These are phyloP conservation scores for Pterocles orientalis DNA, from an alignment of 2,113 vertebrate species.

Conservation along the genomic window DNA sequence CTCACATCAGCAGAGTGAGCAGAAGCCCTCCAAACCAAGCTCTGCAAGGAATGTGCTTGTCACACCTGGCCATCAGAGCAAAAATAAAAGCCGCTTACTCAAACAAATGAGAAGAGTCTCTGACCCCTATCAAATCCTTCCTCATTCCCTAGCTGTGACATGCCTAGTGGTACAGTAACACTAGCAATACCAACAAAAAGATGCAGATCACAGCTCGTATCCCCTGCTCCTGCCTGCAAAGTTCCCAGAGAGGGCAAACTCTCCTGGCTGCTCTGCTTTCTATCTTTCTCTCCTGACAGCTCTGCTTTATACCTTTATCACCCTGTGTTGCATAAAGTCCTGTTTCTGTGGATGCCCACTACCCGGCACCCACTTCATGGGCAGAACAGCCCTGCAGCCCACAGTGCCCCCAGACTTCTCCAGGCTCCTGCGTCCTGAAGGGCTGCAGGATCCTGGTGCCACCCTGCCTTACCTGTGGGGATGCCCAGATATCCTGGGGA, in stretches of 20 bases:
- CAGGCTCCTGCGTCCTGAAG: neutral
- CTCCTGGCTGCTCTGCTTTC: neutral
- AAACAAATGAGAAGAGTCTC: neutral
- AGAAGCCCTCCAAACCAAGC: neutral
- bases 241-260: neutral
- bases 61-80: neutral
- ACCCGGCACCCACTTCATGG: neutral
- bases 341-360: neutral
- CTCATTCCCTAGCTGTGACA: neutral
- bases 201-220: rapidly evolving
- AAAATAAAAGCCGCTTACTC: neutral
- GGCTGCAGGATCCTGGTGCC: neutral
- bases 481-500: constrained; percentile 36
- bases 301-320: neutral
- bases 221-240: neutral
- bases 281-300: neutral
- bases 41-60: neutral
- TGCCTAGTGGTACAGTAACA: neutral
- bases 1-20: neutral
- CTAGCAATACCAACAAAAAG: neutral
- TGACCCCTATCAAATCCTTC: neutral
- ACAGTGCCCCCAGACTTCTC: neutral
- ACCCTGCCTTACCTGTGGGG: constrained; percentile 60
- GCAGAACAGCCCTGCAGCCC: neutral
- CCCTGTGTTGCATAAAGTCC: neutral